Percentiles rank a stretch among this genome's conserved stretches.
Conservation (phyloP, 2,797 vertebrate genomes). For the Florisuga fusca region DNA sequence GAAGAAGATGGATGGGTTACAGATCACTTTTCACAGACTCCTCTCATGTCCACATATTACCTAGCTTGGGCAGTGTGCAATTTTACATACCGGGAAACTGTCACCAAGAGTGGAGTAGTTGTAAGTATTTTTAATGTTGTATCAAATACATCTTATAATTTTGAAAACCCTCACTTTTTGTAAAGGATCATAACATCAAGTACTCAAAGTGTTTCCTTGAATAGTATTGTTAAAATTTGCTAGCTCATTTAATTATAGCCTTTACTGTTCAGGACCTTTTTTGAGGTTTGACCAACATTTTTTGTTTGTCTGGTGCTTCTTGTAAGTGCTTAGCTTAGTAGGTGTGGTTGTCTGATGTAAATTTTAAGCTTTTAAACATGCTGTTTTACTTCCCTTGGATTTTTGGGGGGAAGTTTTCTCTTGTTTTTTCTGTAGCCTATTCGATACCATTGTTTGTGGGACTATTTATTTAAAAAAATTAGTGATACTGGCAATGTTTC, state of each 20-base stretch:
- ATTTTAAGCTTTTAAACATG: not conserved
- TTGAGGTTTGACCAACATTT: not conserved
- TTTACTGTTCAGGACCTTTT: not conserved
- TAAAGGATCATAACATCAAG: not conserved
- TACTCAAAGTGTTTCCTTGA: not conserved
- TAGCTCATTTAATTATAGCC: not conserved
- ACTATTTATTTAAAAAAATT: not conserved
- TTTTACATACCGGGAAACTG: slow-evolving; percentile 90
- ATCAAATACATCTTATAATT: not conserved
- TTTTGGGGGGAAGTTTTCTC: not conserved
- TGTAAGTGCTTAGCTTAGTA: not conserved
- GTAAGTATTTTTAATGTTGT: slow-evolving; percentile 81
- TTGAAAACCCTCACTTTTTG: not conserved
- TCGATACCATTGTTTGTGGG: not conserved
- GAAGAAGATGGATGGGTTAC: slow-evolving; percentile 90
- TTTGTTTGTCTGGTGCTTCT: not conserved
- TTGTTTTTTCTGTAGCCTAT: not conserved
- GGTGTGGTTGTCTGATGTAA: not conserved
- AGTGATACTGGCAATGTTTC: not conserved
- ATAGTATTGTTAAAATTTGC: not conserved
- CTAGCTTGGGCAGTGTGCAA: slow-evolving; percentile 94
- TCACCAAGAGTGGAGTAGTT: slow-evolving; percentile 85
- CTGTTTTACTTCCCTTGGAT: not conserved
- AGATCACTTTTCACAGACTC: slow-evolving; percentile 89
- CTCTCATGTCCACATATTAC: slow-evolving; percentile 94